phyloP scores from a whole-genome alignment of 2,113 vertebrate species.

The Vanacampus margaritifer region DNA sequence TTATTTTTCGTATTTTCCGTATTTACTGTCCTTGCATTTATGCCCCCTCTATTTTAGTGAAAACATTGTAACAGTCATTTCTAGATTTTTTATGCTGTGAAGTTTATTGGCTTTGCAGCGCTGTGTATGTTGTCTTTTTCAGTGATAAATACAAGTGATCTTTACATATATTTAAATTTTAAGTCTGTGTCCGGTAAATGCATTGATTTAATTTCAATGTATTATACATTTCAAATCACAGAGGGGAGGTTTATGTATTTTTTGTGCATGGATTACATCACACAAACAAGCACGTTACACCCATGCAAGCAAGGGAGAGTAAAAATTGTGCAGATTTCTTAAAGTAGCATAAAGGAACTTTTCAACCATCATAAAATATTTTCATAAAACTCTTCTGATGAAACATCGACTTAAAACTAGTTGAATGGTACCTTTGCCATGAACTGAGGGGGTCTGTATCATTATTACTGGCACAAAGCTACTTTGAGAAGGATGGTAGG shows the following conservation, averaged over 20 bases:
- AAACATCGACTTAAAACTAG: no score
- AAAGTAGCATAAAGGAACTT: no score
- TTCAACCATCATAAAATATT: no score
- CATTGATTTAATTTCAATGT: neutral
- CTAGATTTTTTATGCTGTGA: neutral
- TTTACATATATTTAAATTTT: slow-evolving; percentile 7
- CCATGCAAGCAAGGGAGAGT: neutral
- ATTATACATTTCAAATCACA: neutral
- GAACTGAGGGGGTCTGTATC: no score
- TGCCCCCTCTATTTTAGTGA: neutral
- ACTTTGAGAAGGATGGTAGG: no score
- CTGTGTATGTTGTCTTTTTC: slow-evolving; percentile 25
- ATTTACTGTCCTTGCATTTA: neutral
- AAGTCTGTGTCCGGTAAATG: slow-evolving; percentile 9
- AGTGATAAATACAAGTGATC: slow-evolving; percentile 55
- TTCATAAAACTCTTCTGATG: no score
- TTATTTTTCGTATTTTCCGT: neutral
- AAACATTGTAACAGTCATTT: neutral
- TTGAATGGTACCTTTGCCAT: no score
- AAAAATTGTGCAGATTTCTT: no score
- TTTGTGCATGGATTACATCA: neutral
- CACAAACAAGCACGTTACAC: neutral
- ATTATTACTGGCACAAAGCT: no score
- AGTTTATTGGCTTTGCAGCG: neutral
- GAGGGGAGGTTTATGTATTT: neutral